phyloP scores from a whole-genome alignment of 2,888 invertebrate genomes.

The Perizoma flavofasciatum region DNA sequence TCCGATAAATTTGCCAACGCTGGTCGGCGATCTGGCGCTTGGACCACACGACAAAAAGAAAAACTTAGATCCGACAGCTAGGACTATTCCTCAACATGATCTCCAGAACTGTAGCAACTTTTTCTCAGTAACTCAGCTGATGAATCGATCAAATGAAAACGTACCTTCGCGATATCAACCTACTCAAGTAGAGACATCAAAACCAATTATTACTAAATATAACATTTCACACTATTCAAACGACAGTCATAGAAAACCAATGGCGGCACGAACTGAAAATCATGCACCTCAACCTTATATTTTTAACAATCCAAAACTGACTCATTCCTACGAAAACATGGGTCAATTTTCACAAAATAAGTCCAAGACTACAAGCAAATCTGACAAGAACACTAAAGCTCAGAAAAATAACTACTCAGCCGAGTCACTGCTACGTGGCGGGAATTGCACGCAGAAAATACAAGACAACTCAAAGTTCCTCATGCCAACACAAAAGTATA shows the following conservation, averaged over 20 bases:
- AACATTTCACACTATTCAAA: conserved; percentile 56
- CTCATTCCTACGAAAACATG: conserved; percentile 63
- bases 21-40: conserved; percentile 75
- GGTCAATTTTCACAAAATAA: conserved; percentile 63
- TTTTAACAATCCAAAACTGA: conserved; percentile 66
- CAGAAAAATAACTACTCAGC: conserved; percentile 78
- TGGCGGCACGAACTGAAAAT: conserved; percentile 60
- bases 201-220: conserved; percentile 60
- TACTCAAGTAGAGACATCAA: conserved; percentile 56
- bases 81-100: conserved; percentile 59
- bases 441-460: conserved; percentile 66
- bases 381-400: conserved; percentile 65
- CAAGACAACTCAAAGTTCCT: conserved; percentile 67
- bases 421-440: conserved; percentile 72
- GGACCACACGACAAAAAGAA: conserved; percentile 79
- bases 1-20: conserved; percentile 75
- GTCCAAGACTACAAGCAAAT: conserved; percentile 59
- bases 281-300: conserved; percentile 66
- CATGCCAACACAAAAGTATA: conserved; percentile 67
- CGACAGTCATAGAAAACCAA: conserved; percentile 62
- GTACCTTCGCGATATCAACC: conserved; percentile 64
- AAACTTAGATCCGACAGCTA: conserved; percentile 57
- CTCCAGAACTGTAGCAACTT: conserved; percentile 74
- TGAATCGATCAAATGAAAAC: conserved; percentile 74
- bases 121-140: conserved; percentile 75